These are phyloP conservation scores for Ashinkailepas kermadecensis DNA, from an alignment of 2,888 invertebrate species.

Conservation along the genomic window DNA sequence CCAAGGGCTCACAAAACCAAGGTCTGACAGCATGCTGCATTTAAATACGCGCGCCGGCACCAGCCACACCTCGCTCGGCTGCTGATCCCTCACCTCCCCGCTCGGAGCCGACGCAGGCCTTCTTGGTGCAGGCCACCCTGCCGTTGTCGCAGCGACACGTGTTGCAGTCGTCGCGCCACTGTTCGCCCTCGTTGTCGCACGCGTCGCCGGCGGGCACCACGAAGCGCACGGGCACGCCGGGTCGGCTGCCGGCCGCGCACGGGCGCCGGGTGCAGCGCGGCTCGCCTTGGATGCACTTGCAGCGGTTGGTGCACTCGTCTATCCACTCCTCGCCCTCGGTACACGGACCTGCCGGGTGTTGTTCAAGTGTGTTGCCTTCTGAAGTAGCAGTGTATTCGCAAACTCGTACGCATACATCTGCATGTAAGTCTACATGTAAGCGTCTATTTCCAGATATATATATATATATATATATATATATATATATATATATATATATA, in stretches of 20 bases:
- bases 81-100: background rate
- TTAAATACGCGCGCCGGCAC: no score
- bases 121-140: conserved; percentile 26
- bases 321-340: conserved; percentile 22
- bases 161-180: conserved; percentile 30
- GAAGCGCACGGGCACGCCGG: conserved; percentile 11
- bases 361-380: no score
- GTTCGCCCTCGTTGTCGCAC: conserved; percentile 24
- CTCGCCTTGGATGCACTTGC: conserved; percentile 20
- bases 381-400: no score
- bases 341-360: background rate
- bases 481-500: no score
- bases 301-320: conserved; percentile 27
- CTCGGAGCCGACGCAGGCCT: conserved; percentile 13
- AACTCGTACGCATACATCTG: no score
- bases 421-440: no score
- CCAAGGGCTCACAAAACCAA: no score
- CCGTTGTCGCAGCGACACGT: conserved; percentile 27
- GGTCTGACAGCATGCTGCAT: no score
- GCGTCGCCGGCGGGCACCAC: background rate
- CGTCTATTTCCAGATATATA: no score
- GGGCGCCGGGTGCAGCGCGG: conserved; percentile 18
- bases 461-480: no score
- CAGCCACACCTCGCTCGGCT: background rate
- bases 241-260: conserved; percentile 13